Evolutionary conservation across 1,140 invertebrate genomes (phyloP).

Genomic region (Campoletis sonorensis): DNA sequence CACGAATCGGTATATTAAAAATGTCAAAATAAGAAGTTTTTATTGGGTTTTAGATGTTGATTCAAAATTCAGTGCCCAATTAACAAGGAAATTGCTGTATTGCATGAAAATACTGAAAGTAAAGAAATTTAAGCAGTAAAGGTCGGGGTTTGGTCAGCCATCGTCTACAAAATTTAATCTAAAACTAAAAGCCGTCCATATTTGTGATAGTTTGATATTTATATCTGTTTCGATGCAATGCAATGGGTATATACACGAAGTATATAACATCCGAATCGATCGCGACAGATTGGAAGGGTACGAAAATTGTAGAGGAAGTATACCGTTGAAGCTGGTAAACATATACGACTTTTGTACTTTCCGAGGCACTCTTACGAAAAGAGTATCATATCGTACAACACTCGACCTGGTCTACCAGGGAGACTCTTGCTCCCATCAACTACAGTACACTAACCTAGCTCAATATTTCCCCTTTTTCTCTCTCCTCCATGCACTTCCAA

Average conservation of each 20-base stretch:
- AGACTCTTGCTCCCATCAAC: constrained; percentile 16
- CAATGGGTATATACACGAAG: constrained; percentile 6
- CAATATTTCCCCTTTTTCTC: constrained; percentile 55
- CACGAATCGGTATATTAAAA: too few relatives aligned
- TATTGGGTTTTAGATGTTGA: too few relatives aligned
- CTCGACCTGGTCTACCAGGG: constrained; percentile 58
- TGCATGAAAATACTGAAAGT: not conserved
- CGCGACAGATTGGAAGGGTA: constrained; percentile 14
- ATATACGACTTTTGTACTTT: constrained; percentile 47
- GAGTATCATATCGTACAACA: constrained; percentile 66
- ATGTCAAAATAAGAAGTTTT: too few relatives aligned
- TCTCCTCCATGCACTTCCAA: constrained; percentile 44
- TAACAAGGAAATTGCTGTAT: not conserved
- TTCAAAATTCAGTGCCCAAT: not conserved
- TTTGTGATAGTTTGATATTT: constrained; percentile 45
- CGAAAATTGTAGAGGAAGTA: not conserved
- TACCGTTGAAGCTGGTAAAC: constrained; percentile 15
- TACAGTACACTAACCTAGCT: constrained; percentile 58
- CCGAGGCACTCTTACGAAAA: constrained; percentile 56
- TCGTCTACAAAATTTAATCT: not conserved
- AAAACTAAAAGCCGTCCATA: constrained; percentile 58
- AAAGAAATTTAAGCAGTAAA: not conserved
- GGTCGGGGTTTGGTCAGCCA: constrained; percentile 13
- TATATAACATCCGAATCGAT: constrained; percentile 14
- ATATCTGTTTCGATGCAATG: constrained; percentile 24